Percentiles rank a stretch among this genome's conserved stretches.
phyloP scores from a whole-genome alignment of 2,113 vertebrate species.

The cattle (Bos taurus) region DNA sequence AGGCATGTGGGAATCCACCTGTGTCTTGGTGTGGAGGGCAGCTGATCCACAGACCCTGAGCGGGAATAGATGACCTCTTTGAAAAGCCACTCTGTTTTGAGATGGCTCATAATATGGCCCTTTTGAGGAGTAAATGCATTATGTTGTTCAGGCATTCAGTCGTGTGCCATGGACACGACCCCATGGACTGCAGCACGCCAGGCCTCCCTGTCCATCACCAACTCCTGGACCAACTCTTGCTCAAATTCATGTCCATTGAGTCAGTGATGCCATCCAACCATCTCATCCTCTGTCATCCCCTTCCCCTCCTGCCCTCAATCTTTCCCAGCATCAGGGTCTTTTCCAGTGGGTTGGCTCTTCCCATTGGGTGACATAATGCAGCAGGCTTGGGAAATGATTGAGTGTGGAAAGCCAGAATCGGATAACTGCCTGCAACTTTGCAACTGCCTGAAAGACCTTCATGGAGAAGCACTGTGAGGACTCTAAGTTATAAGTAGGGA shows the following conservation, averaged over 20 bases:
- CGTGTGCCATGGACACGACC: accelerated
- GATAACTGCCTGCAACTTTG: neutral
- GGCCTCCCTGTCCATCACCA: too few species aligned
- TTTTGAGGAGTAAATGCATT: accelerated
- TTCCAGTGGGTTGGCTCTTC: too few species aligned
- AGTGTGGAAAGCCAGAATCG: conserved; percentile 36
- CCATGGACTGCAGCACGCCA: too few species aligned
- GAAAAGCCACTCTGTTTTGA: neutral
- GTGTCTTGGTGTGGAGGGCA: neutral
- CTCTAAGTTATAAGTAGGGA: conserved; percentile 24
- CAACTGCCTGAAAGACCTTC: neutral
- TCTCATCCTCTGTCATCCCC: neutral
- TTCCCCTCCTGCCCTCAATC: neutral
- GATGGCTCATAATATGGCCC: neutral
- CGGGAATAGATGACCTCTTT: neutral
- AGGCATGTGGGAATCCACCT: neutral
- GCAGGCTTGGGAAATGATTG: conserved; percentile 46
- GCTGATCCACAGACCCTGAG: neutral
- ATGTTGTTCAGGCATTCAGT: accelerated
- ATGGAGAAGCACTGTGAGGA: neutral
- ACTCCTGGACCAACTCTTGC: too few species aligned
- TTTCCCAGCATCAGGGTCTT: neutral
- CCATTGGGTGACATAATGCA: neutral
- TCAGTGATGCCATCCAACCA: too few species aligned
- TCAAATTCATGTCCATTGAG: too few species aligned